Base-by-base conservation (phyloP, 64 coral and sea anemone genomes). In the Porites lutea region DNA sequence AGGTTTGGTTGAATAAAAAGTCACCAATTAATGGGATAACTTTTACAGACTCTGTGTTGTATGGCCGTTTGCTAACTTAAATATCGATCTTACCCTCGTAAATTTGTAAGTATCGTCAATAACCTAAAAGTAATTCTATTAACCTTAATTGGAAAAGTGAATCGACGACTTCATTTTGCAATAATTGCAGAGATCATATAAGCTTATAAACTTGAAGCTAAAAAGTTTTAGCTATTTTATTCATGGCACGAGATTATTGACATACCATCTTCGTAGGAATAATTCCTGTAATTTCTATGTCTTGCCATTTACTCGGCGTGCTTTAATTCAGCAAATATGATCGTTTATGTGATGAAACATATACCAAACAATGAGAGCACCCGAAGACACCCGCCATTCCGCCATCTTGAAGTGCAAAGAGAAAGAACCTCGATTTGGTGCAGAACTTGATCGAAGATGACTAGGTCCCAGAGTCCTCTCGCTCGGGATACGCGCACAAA, bases 181-280 rank as follows among this genome's bases (percentile, higher is more conserved):
- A 37, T 37, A 37, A 37, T 37, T 37, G 27, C 27, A 37, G 27
- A 37, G 1, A 37, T 37, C 27, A 37, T 37, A 37, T 0, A 37
- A 37, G 27, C 27, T 37, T 37, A 37, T 37, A 37, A 37, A 37
- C 27, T 37, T 37, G 27, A 37, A 37, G 27, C 27, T 37, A 37
- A 37, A 52, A 82, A 58, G n/a, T 15, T 37, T 76, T 76, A 54
- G n/a, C 61, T 63, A 65, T 59, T 79, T 89, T 5, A 12, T 5
- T 6, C 19, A 37, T 6, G 13, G 6, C 10, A 92, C 63, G 18
- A 3, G 51, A 50, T 6, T 16, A 82, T 73, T 21, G 27, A 53
- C 14, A 27, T 97, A 97, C 95, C 95, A 87, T 97, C 95, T 88
- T 97, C 95, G 52, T 97, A 97, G 14, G 95, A 83, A 74, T 97